A percentile compares a stretch with the other conserved stretches of the same genome.
phyloP scores from a whole-genome alignment of 2,113 vertebrate species.

The Sylvietta virens region DNA sequence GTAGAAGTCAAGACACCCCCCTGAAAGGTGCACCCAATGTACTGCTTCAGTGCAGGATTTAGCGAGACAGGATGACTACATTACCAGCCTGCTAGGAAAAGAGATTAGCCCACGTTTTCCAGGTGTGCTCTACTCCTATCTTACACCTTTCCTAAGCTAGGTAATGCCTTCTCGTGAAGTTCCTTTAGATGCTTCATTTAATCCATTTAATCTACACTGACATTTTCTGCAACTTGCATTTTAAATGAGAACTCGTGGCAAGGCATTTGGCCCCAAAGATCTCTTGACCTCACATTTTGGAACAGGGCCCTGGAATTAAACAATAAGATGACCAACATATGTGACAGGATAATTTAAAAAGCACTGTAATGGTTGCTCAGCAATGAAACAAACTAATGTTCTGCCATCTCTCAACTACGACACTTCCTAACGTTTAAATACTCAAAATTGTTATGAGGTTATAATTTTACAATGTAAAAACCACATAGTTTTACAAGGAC shows the following conservation, averaged over 20 bases:
- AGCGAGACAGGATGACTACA: neutral
- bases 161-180: neutral
- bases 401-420: neutral
- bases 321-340: neutral
- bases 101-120: neutral
- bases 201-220: neutral
- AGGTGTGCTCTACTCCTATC: neutral
- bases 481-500: neutral
- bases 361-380: neutral
- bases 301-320: neutral
- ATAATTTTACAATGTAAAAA: neutral
- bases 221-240: neutral
- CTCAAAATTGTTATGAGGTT: neutral
- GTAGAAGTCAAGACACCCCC: neutral
- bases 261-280: neutral
- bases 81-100: neutral
- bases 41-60: neutral
- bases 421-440: neutral
- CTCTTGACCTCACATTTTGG: neutral
- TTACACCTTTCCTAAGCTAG: neutral
- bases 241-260: neutral
- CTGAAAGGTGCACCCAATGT: neutral
- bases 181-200: neutral
- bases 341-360: neutral
- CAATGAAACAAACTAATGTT: neutral